Evolutionary conservation across 1,140 invertebrate genomes (phyloP).

Genomic region (Holotrichia oblita): DNA sequence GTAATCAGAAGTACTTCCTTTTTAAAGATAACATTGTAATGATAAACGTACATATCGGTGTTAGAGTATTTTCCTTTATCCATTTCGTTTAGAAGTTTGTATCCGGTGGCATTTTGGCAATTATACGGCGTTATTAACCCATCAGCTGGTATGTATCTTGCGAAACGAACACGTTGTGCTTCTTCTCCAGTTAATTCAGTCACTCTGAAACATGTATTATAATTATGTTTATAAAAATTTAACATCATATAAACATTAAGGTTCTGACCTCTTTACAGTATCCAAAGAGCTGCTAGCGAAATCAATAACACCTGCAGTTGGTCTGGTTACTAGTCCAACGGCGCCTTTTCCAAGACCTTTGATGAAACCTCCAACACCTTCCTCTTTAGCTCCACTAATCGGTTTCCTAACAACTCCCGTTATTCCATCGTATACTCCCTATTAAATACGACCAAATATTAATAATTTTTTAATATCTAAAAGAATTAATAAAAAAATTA

Average conservation of each 20-base stretch:
- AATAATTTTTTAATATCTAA: background rate
- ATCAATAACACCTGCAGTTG: constrained; percentile 95
- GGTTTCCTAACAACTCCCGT: constrained; percentile 97
- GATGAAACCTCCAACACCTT: constrained; percentile 96
- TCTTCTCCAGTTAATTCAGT: constrained; percentile 81
- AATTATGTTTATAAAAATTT: no score
- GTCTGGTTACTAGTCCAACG: constrained; percentile 92
- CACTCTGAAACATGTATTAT: constrained; percentile 67
- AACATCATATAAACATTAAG: no score
- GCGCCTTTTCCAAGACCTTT: constrained; percentile 97
- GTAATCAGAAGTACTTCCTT: constrained; percentile 88
- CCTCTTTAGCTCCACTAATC: constrained; percentile 91
- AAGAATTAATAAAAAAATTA: constrained; percentile 56
- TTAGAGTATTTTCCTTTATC: constrained; percentile 82
- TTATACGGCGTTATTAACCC: constrained; percentile 88
- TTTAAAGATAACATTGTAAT: constrained; percentile 73
- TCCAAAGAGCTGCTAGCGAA: constrained; percentile 97
- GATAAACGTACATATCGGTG: constrained; percentile 88
- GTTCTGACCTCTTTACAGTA: constrained; percentile 85
- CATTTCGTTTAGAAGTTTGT: constrained; percentile 77
- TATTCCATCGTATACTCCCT: constrained; percentile 94
- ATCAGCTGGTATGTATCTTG: constrained; percentile 87
- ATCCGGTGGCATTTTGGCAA: constrained; percentile 84
- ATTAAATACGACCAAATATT: constrained; percentile 49
- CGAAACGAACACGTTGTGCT: constrained; percentile 78